Conservation (phyloP, 2,888 invertebrate species). For the Lucinisca nassula region DNA sequence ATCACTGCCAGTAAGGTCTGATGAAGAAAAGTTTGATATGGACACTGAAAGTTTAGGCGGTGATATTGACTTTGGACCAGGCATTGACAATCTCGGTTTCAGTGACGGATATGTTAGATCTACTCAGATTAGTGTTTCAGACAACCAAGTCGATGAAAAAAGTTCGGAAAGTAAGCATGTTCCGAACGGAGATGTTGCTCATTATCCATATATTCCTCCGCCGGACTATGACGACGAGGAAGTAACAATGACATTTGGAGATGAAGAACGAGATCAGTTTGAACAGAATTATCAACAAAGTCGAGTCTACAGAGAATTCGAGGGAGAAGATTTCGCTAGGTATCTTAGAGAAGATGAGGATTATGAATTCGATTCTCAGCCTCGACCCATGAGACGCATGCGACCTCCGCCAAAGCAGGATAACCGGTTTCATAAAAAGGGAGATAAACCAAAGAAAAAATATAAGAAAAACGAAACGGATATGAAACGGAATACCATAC, state of each 20-base stretch:
- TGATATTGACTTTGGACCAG: slow-evolving; percentile 61
- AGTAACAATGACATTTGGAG: slow-evolving; percentile 60
- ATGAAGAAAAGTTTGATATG: slow-evolving; percentile 48
- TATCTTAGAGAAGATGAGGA: slow-evolving; percentile 72
- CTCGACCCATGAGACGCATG: not conserved
- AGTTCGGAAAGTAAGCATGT: not conserved
- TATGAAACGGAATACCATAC: slow-evolving; percentile 70
- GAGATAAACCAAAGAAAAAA: slow-evolving; percentile 41
- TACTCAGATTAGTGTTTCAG: not conserved
- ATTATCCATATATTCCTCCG: slow-evolving; percentile 71
- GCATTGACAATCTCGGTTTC: slow-evolving; percentile 55
- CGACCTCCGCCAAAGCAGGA: not conserved
- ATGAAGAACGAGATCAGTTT: slow-evolving; percentile 49
- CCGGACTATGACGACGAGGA: slow-evolving; percentile 76
- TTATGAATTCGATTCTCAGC: slow-evolving; percentile 62
- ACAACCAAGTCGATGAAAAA: not conserved
- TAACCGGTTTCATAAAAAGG: not conserved
- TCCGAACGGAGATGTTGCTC: not conserved
- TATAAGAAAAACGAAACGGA: slow-evolving; percentile 29
- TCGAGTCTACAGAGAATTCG: slow-evolving; percentile 50
- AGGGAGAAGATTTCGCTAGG: slow-evolving; percentile 72
- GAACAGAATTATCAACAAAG: not conserved
- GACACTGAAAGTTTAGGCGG: slow-evolving; percentile 60
- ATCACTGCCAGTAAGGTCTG: slow-evolving; percentile 60
- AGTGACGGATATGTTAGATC: not conserved